phyloP scores from a whole-genome alignment of 2,113 vertebrate genomes.

The Etheostoma cragini region DNA sequence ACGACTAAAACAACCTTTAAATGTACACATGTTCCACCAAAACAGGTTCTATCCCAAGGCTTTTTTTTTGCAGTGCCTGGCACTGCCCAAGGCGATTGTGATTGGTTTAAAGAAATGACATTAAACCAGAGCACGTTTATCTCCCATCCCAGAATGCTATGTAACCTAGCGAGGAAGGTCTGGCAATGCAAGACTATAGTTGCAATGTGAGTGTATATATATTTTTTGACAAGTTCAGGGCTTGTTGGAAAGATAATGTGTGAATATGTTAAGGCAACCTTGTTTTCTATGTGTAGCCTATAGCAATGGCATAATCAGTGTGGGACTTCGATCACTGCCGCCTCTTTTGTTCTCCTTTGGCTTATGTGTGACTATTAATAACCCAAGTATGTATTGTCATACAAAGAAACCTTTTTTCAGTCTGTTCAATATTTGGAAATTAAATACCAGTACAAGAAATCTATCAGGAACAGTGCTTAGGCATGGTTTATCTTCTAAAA shows the following conservation, averaged over 20 bases:
- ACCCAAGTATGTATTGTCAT: neutral
- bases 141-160: too few species aligned
- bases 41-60: too few species aligned
- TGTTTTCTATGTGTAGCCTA: neutral
- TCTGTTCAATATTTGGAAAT: neutral
- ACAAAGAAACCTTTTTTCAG: neutral
- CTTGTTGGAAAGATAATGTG: neutral
- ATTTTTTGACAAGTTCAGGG: neutral
- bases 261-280: neutral
- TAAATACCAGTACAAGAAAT: conserved; percentile 12
- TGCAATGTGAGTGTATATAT: too few species aligned
- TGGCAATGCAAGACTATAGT: neutral
- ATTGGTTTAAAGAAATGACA: too few species aligned
- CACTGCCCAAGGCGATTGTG: too few species aligned
- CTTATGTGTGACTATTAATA: neutral
- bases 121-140: too few species aligned
- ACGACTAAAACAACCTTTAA: too few species aligned
- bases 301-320: neutral
- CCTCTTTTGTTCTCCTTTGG: neutral
- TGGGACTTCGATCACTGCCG: neutral
- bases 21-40: too few species aligned
- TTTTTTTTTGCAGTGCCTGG: too few species aligned
- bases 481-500: conserved; percentile 43
- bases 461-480: neutral
- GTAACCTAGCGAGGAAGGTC: too few species aligned